A percentile compares a stretch with the other conserved stretches of the same genome.
Evolutionary conservation across 2,113 vertebrate species (phyloP).

Genomic region (Columba janthina): DNA sequence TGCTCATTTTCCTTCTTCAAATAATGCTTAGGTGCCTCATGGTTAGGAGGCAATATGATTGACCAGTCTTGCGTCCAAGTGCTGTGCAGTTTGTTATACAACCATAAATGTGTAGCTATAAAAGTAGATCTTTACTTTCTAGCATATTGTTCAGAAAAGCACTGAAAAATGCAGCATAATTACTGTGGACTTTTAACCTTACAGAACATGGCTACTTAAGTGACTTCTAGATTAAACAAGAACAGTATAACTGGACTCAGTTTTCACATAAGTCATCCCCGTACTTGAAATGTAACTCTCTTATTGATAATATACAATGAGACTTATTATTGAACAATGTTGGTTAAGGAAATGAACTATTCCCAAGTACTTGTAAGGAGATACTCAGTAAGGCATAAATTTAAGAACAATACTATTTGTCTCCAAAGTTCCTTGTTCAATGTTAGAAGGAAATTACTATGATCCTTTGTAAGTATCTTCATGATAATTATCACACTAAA

Average conservation of each 20-base stretch:
- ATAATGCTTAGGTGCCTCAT: neutral
- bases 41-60: neutral
- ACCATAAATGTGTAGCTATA: neutral
- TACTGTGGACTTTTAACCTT: neutral
- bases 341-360: neutral
- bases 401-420: neutral
- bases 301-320: neutral
- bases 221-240: neutral
- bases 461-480: neutral
- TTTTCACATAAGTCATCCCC: neutral
- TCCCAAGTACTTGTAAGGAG: neutral
- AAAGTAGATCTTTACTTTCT: neutral
- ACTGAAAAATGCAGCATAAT: neutral
- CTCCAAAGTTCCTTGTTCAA: neutral
- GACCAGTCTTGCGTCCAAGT: neutral
- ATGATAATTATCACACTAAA: neutral
- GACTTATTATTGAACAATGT: neutral
- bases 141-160: neutral
- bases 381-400: neutral
- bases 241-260: neutral
- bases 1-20: neutral
- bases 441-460: neutral
- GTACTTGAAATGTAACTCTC: neutral
- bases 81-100: neutral
- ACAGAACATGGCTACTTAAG: neutral